These are phyloP conservation scores for Drosophila subsilvestris DNA, from an alignment of 2,888 invertebrate genomes.

Conservation along the genomic window DNA sequence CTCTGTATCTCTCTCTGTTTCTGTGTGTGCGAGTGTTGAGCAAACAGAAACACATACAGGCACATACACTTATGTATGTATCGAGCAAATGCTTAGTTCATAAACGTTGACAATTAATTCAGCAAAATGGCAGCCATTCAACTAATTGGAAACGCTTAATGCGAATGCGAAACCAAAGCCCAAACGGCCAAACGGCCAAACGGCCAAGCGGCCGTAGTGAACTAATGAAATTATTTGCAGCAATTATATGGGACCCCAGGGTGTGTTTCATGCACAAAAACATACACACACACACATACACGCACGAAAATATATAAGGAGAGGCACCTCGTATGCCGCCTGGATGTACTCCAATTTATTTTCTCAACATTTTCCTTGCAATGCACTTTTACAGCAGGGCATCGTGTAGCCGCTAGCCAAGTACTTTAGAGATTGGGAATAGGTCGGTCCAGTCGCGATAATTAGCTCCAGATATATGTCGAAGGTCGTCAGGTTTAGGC, in stretches of 20 bases:
- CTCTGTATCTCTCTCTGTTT: too few species aligned
- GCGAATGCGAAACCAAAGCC: constrained; percentile 57
- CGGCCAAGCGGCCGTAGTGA: constrained; percentile 22
- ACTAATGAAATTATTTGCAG: constrained; percentile 74
- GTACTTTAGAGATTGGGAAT: constrained; percentile 12
- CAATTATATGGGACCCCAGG: constrained; percentile 67
- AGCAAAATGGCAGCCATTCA: constrained; percentile 68
- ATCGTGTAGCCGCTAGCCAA: neutral
- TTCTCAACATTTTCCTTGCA: constrained; percentile 9
- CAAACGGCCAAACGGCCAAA: constrained; percentile 14
- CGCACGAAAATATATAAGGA: neutral
- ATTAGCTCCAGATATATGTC: constrained; percentile 51
- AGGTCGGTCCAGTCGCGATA: neutral
- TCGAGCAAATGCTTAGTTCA: constrained; percentile 58
- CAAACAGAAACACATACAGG: constrained; percentile 42
- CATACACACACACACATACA: too few species aligned
- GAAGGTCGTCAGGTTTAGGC: constrained; percentile 57
- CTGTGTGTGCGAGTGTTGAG: constrained; percentile 23
- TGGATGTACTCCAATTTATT: constrained; percentile 9
- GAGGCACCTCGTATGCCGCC: neutral
- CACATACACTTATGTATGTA: neutral
- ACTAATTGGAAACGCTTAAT: constrained; percentile 77
- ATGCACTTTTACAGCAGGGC: constrained; percentile 30
- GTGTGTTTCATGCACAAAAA: constrained; percentile 50
- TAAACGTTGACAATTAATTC: constrained; percentile 79